Base-by-base conservation (phyloP, 2,888 invertebrate species). In the Mylabris sibirica region DNA sequence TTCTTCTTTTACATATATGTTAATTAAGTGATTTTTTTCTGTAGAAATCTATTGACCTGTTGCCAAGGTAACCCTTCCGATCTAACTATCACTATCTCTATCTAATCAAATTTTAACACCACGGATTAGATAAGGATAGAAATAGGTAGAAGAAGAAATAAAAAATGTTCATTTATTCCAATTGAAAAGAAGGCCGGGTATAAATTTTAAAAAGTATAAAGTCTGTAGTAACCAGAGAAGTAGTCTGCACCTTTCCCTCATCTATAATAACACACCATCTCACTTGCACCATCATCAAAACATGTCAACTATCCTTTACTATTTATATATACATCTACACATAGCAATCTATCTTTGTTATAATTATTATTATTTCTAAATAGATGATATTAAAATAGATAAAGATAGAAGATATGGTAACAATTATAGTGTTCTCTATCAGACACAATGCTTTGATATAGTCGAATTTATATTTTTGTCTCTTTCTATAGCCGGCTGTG, bases 181-280 rank as follows among this genome's bases (percentile, higher is more conserved):
- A 70, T 70, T 60, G 63, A 65, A 30, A 49, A 49, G 67, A 70
- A 69, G 67, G 70, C 49, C 61, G 68, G 64, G 71, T 67, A 71
- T 71, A 71, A 71, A 71, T 65, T 69, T 69, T 44, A 44, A 69
- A 70, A 71, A 71, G n/a, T n/a, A n/a, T n/a, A 30, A 30, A 30
- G 8, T 30, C 30, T 3, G n/a, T n/a, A n/a, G 71, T 69, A 71
- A 71, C 71, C 68, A 64, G 67, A 69, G 68, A 67, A 69, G 68
- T 67, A 69, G 67, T 69, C 71, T 67, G 69, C 67, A 67, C 71
- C 22, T 60, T 34, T 26, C 41, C 6, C 4, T 65, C 30, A 3
- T 38, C n/a, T n/a, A n/a, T n/a, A n/a, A n/a, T n/a, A n/a, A n/a
- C n/a, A n/a, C n/a, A n/a, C n/a, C 5, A 30, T 30, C 68, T 68